A percentile compares a stretch with the other conserved stretches of the same genome.
Conservation (phyloP, 1,140 invertebrate species). For the Sycophila sp. region DNA sequence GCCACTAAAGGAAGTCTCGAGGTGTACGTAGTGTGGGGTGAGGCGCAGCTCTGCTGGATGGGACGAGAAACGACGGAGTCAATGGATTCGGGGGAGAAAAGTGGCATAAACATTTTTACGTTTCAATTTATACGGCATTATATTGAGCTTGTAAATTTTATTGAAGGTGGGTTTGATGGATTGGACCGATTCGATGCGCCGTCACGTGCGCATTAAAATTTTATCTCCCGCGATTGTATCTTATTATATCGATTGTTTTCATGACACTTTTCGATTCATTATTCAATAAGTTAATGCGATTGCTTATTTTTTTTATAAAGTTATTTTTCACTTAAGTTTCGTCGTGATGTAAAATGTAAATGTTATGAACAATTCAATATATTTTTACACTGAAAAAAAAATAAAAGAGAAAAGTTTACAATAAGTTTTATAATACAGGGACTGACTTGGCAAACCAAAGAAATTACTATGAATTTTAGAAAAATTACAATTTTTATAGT, state of each 20-base stretch:
- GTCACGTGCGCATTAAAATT: not conserved
- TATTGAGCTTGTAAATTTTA: not conserved
- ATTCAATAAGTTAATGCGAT: too few species aligned
- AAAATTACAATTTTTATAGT: too few species aligned
- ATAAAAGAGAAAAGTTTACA: too few species aligned
- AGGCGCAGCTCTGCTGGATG: not conserved
- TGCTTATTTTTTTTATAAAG: too few species aligned
- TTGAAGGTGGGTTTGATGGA: constrained; percentile 3
- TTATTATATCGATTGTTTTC: not conserved
- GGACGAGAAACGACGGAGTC: not conserved
- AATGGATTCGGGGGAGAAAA: not conserved
- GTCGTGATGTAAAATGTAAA: too few species aligned
- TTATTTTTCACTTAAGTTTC: too few species aligned
- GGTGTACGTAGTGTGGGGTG: not conserved
- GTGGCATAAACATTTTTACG: constrained; percentile 26
- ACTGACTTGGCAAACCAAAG: too few species aligned
- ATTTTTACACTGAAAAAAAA: too few species aligned
- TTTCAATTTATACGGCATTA: constrained; percentile 25
- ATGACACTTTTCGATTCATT: too few species aligned
- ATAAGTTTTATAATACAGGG: too few species aligned
- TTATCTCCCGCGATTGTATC: not conserved
- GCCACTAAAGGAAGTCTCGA: not conserved
- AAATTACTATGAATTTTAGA: too few species aligned
- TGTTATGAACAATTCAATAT: too few species aligned
- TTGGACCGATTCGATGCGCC: not conserved